Conservation (phyloP, 1,140 invertebrate genomes). For the Planococcus citri region DNA sequence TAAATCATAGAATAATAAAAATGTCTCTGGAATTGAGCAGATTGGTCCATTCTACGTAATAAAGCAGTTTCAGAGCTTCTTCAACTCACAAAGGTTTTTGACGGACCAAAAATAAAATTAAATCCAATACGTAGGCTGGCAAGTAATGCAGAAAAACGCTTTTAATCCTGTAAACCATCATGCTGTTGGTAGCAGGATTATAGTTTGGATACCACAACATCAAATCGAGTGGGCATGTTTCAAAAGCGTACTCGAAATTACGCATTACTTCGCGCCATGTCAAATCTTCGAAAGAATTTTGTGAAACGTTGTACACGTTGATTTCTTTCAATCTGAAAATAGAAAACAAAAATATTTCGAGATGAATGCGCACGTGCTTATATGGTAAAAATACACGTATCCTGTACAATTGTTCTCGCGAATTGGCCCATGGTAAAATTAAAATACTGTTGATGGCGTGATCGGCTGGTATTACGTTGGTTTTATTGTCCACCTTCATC, state of each 20-base stretch:
- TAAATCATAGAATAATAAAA: neutral
- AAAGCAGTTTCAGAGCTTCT: neutral
- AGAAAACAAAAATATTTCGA: too few species aligned
- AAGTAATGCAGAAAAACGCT: too few species aligned
- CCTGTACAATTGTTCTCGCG: neutral
- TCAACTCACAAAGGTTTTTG: constrained; percentile 67
- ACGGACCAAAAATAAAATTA: constrained; percentile 59
- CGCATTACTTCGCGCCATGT: constrained; percentile 71
- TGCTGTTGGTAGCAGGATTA: constrained; percentile 59
- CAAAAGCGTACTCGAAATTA: constrained; percentile 49
- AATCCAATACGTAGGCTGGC: constrained; percentile 76
- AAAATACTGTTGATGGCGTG: constrained; percentile 55
- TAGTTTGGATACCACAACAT: constrained; percentile 63
- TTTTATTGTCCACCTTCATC: constrained; percentile 54
- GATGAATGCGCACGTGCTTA: too few species aligned
- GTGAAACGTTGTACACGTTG: constrained; percentile 61
- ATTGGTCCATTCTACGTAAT: too few species aligned
- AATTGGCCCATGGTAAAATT: constrained; percentile 23
- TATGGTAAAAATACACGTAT: too few species aligned
- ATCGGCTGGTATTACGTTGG: constrained; percentile 80
- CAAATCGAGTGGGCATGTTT: constrained; percentile 63
- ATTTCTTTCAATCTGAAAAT: constrained; percentile 55
- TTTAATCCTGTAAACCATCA: too few species aligned
- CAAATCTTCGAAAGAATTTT: constrained; percentile 46
- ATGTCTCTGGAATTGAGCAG: too few species aligned